Conservation (phyloP, 2,888 invertebrate species). For the Trichopria drosophilae region DNA sequence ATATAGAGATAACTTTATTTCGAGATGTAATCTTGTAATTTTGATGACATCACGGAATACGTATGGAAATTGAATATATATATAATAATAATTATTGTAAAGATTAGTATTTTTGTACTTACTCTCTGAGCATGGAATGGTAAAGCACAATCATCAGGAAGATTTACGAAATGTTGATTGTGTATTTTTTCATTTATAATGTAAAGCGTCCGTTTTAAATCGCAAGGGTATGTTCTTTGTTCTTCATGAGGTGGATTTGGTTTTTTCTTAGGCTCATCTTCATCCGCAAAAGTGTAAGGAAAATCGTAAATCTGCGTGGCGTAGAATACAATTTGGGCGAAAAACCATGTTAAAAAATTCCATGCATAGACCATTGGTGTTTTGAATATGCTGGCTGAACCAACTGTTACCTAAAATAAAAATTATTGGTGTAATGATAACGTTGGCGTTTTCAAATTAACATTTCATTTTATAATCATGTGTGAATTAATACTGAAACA, state of each 20-base stretch:
- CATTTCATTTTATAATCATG: too few species aligned
- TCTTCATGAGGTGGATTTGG: conserved; percentile 45
- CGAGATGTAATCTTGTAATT: too few species aligned
- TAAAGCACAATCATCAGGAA: conserved; percentile 59
- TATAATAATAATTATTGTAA: too few species aligned
- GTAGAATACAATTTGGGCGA: conserved; percentile 53
- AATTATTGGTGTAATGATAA: too few species aligned
- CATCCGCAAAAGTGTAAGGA: conserved; percentile 45
- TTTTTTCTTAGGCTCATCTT: conserved; percentile 37
- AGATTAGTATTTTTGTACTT: conserved; percentile 21
- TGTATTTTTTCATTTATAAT: conserved; percentile 66
- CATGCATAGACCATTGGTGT: conserved; percentile 53
- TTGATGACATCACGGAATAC: too few species aligned
- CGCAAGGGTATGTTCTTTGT: conserved; percentile 66
- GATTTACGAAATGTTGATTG: conserved; percentile 53
- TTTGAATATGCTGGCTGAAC: conserved; percentile 40
- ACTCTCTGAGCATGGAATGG: conserved; percentile 72
- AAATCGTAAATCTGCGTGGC: conserved; percentile 48
- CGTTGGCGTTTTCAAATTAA: too few species aligned
- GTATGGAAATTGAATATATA: too few species aligned
- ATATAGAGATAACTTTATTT: too few species aligned
- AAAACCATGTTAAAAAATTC: conserved; percentile 54
- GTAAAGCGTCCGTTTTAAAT: conserved; percentile 72
- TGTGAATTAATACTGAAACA: too few species aligned
- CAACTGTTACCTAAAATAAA: conserved; percentile 40